Evolutionary conservation across 2,888 invertebrate genomes (phyloP).

Genomic region (Aricia artaxerxes): DNA sequence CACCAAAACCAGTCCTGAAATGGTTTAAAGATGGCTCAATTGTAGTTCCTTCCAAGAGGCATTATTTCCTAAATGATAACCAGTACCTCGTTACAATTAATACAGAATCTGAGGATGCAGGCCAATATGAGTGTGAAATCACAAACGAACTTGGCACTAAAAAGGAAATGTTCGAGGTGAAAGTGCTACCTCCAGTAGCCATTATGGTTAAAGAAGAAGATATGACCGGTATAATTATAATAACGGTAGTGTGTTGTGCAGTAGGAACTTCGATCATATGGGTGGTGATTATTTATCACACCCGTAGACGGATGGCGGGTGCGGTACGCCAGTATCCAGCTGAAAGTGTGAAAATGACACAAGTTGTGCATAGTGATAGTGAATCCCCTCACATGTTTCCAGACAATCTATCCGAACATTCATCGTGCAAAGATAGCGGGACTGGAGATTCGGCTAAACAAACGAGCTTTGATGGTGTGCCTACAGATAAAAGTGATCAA

Average conservation of each 20-base stretch:
- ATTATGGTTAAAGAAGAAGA: slow-evolving; percentile 85
- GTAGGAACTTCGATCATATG: slow-evolving; percentile 95
- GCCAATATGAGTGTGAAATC: slow-evolving; percentile 94
- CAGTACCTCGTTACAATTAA: slow-evolving; percentile 93
- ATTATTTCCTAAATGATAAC: slow-evolving; percentile 92
- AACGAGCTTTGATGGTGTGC: slow-evolving; percentile 83
- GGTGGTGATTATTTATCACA: slow-evolving; percentile 95
- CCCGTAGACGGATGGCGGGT: slow-evolving; percentile 83
- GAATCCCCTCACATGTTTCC: slow-evolving; percentile 75
- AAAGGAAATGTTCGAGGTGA: slow-evolving; percentile 85
- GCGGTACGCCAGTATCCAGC: slow-evolving; percentile 71
- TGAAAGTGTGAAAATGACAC: slow-evolving; percentile 74
- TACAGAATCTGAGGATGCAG: slow-evolving; percentile 88
- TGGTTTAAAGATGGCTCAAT: slow-evolving; percentile 93
- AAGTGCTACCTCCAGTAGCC: slow-evolving; percentile 82
- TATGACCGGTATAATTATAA: slow-evolving; percentile 92
- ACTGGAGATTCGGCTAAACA: slow-evolving; percentile 89
- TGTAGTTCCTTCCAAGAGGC: slow-evolving; percentile 87
- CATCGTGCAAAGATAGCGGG: slow-evolving; percentile 89
- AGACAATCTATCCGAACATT: slow-evolving; percentile 87
- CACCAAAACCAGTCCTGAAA: slow-evolving; percentile 88
- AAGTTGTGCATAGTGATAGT: slow-evolving; percentile 76
- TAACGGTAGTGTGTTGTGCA: slow-evolving; percentile 94
- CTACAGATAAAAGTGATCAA: slow-evolving; percentile 69
- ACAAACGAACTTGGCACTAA: slow-evolving; percentile 91